These are phyloP conservation scores for Hozukius guyotensis DNA, from an alignment of 2,797 vertebrate genomes.

Conservation along the genomic window DNA sequence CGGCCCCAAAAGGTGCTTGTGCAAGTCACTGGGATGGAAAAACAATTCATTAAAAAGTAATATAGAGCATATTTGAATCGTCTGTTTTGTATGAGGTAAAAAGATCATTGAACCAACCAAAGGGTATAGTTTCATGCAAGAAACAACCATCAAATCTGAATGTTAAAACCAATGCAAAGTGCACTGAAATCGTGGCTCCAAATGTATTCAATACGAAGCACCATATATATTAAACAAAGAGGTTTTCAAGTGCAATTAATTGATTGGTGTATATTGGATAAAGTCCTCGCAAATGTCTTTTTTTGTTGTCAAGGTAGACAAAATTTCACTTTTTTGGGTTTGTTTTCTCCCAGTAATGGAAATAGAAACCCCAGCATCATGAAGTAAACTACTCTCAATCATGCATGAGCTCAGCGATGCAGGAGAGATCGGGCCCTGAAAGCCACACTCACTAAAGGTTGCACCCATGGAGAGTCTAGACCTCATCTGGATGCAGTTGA, in stretches of 20 bases:
- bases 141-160: background rate
- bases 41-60: constrained; percentile 58
- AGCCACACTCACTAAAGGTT: constrained; percentile 39
- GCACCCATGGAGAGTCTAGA: constrained; percentile 21
- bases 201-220: background rate
- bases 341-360: constrained; percentile 14
- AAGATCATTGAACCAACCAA: background rate
- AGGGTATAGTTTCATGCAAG: background rate
- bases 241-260: background rate
- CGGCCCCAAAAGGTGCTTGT: constrained; percentile 25
- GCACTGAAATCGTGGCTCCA: background rate
- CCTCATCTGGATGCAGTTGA: constrained; percentile 55
- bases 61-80: constrained; percentile 10
- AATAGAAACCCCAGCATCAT: constrained; percentile 35
- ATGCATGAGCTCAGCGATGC: constrained; percentile 34
- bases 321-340: background rate
- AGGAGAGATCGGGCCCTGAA: constrained; percentile 36
- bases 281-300: background rate
- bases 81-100: constrained; percentile 19
- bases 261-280: background rate
- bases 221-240: background rate
- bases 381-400: constrained; percentile 44
- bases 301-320: background rate
- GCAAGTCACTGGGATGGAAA: constrained; percentile 45
- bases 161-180: background rate